Evolutionary conservation across 2,113 vertebrate species (phyloP), one percentile per base, ranked within the genome.

Genomic region (Ginglymostoma cirratum): DNA sequence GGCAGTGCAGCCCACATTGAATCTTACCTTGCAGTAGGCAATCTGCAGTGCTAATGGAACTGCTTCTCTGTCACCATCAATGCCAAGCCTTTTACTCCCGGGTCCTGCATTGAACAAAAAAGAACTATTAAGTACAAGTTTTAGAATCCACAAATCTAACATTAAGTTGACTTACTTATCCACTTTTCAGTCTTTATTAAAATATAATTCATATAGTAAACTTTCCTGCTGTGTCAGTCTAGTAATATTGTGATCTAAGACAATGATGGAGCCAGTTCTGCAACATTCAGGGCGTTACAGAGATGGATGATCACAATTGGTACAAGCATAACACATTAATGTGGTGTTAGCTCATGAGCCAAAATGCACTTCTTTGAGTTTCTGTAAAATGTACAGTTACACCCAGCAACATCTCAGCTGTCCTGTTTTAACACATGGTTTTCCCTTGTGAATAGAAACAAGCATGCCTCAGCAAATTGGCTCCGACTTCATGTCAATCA

Each of bases 31-130:
- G 97, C 98, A 98, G 97, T 99, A 99, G 89, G 98, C 97, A 23
- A 99, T 97, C 93, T 99, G 98, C 97, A 99, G 98, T 97, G 97
- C 98, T 90, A 99, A 97, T 66, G 99, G 99, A 90, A 99, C 97
- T 0, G 99, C 99, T 96, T 99, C 99, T 96, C 99, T 97, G 97
- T 99, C 99, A 5, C 98, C 99, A 3, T 99, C 99, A 27, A 99
- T 99, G 24, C 99, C 99, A 96, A 99, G 98, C 38, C 99, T 97
- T 96, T 99, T 99, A 97, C 98, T 98, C 92, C 98, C 99, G 0
- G 98, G 98, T 96, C 99, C 99, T 99, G 96, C 30, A 96, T 14
- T 93, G n/a, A 38, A 78, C 27, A 72, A 95, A 96, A 80, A 92
- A 78, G 94, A 67, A 95, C 24, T 3, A 94, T 4, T 96, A 86